Base-by-base conservation (phyloP, 2,888 invertebrate species). In the Beris morrisii region DNA sequence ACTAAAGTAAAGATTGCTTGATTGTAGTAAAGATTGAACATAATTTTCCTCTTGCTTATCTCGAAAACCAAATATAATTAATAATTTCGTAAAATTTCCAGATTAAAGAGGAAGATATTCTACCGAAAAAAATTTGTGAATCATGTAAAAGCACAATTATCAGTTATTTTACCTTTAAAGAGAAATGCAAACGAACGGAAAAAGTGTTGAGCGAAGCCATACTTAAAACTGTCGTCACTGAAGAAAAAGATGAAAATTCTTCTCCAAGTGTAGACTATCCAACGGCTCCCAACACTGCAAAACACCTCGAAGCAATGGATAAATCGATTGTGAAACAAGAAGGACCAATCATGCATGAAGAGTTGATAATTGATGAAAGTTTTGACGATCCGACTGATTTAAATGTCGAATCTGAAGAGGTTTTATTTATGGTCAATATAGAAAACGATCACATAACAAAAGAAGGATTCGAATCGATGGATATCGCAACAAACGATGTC, bases 41-140 rank as follows among this genome's bases (percentile, higher is more conserved):
- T 22, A 22, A 22, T 22, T 22, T 22, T 22, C 3, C 22, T 22
- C 22, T 22, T 22, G 3, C 22, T 22, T 2, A 22, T 22, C 22
- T 22, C 22, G 22, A 22, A 22, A 22, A 22, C 22, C 22, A 22
- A 22, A 22, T 22, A 3, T 22, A 22, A 22, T 22, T 22, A 22
- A 22, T 22, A 22, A 22, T 22, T 22, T 2, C 22, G 22, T 22
- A 22, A 22, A 22, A 22, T 22, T 67, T 67, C 11, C 50, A 69
- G 70, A 44, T 67, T 4, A 30, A 30, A 4, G 53, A 65, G 46
- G 22, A 52, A 22, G 67, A 70, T 50, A 43, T 59, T 50, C 59
- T 70, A 15, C 69, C 70, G 9, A 61, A 61, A n/a, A 69, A 69
- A 65, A 69, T 70, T 7, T 70, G 70, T 13, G 63, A 55, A 63